A percentile compares a stretch with the other conserved stretches of the same genome.
Evolutionary conservation across 37 sponge, comb jelly and placozoan species (phyloP).

Genomic region (Halichondria panicea): DNA sequence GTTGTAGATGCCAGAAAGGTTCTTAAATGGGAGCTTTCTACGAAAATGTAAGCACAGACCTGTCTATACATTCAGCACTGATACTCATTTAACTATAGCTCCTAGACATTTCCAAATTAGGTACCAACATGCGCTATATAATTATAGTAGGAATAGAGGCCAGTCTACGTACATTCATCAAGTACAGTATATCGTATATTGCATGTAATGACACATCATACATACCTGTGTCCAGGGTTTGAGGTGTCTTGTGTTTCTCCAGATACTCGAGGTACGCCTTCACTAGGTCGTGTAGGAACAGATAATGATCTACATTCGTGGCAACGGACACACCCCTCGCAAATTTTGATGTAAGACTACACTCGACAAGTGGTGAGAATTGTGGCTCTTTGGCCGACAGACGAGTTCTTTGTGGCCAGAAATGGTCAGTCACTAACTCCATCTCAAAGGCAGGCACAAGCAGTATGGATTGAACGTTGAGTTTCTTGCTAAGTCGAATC

Average conservation of each 20-base stretch:
- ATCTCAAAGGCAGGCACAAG: slow-evolving; percentile 64
- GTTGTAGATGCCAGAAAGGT: no score
- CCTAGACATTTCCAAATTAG: no score
- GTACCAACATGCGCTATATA: no score
- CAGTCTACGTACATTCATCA: no score
- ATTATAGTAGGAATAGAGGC: no score
- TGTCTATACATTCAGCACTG: no score
- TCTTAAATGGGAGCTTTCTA: no score
- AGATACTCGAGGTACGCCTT: slow-evolving; percentile 77
- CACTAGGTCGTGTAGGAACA: slow-evolving; percentile 90
- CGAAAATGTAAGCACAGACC: no score
- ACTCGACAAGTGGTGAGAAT: slow-evolving; percentile 61
- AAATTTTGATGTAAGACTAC: slow-evolving; percentile 67
- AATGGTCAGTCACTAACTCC: slow-evolving; percentile 75
- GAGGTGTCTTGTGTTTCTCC: slow-evolving; percentile 46
- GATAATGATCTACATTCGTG: slow-evolving; percentile 85
- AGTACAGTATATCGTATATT: no score
- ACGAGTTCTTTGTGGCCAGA: slow-evolving; percentile 54
- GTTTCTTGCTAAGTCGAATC: slow-evolving; percentile 33
- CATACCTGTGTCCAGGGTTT: no score
- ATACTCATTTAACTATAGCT: no score
- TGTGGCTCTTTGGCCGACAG: neutral
- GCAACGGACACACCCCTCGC: slow-evolving; percentile 74
- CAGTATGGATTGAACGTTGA: slow-evolving; percentile 58
- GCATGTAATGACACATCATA: no score